Evolutionary conservation across 2,888 invertebrate genomes (phyloP), one percentile per base, ranked within the genome.

Genomic region (Volucella bombylans): DNA sequence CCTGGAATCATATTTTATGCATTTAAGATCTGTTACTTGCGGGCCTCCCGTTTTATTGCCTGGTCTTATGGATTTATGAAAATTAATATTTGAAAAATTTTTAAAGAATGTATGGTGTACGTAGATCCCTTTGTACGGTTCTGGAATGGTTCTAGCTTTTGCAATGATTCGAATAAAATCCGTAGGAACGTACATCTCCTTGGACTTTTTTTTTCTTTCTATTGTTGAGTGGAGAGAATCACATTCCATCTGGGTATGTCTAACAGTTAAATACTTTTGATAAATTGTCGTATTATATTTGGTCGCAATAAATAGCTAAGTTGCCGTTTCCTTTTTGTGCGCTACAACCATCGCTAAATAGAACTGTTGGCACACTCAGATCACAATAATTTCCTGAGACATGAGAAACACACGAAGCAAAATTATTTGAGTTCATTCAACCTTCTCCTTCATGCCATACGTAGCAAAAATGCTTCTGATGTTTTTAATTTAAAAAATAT

Each of bases 371-470:
- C 11, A 72, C 41, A 49, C 39, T 38, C 6, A 50, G 38, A 31
- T 55, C 59, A 69, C 55, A 55, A 50, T 69, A 14, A 55, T 55
- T 57, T 47, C 59, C 59, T 43, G 49, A 49, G 18, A 73, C 45
- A 62, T 73, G 43, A 39, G 14, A 52, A 54, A 74, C 38, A 55
- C 71, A 78, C 23, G 71, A 82, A 45, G 67, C 54, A 82, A 82
- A 76, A 52, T 76, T 55, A 77, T 82, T 82, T 54, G 82, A 73
- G 55, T 77, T 64, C 77, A 77, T 72, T 47, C 82, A 71, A 61
- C 55, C 71, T 79, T 79, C 77, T 69, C 62, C 77, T 73, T 77
- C 78, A 65, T 79, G 78, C 78, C 74, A 65, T 64, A 79, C 74
- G 65, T 79, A 71, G 18, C 76, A 18, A 18, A 18, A 76, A 76